A percentile compares a stretch with the other conserved stretches of the same genome.
Evolutionary conservation across 2,113 vertebrate genomes (phyloP).

Genomic region (Prunella fulvescens): DNA sequence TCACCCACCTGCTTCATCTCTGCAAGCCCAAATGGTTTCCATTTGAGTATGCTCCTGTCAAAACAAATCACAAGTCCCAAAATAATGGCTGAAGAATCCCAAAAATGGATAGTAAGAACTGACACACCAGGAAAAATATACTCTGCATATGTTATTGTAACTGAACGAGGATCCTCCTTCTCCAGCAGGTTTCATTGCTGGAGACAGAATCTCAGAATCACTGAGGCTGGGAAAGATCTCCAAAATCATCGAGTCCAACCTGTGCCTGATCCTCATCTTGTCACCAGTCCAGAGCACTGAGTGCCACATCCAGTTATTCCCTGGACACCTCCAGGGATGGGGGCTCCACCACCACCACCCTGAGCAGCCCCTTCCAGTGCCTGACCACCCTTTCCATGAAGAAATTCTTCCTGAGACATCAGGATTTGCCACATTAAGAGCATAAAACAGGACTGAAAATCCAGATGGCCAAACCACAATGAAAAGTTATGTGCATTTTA

Average conservation of each 20-base stretch:
- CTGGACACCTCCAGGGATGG: background rate
- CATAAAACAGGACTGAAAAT: background rate
- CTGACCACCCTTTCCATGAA: background rate
- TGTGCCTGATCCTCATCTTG: too few species aligned
- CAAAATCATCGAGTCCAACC: rapidly evolving
- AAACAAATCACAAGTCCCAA: background rate
- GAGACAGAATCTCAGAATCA: background rate
- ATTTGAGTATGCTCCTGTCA: background rate
- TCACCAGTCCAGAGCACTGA: background rate
- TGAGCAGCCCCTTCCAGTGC: background rate
- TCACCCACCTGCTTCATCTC: background rate
- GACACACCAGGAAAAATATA: background rate
- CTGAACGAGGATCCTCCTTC: background rate
- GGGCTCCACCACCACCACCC: background rate
- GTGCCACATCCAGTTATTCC: background rate
- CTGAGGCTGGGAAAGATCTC: background rate
- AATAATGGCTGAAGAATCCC: conserved; percentile 7
- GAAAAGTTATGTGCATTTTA: background rate
- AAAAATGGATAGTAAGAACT: background rate
- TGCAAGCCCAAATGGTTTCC: background rate
- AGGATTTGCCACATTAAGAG: background rate
- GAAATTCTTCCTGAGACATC: background rate
- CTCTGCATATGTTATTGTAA: background rate
- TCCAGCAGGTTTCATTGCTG: background rate
- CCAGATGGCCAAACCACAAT: background rate